Evolutionary conservation across 1,140 invertebrate species (phyloP), one percentile per base, ranked within the genome.

Genomic region (Drosophila burlai): DNA sequence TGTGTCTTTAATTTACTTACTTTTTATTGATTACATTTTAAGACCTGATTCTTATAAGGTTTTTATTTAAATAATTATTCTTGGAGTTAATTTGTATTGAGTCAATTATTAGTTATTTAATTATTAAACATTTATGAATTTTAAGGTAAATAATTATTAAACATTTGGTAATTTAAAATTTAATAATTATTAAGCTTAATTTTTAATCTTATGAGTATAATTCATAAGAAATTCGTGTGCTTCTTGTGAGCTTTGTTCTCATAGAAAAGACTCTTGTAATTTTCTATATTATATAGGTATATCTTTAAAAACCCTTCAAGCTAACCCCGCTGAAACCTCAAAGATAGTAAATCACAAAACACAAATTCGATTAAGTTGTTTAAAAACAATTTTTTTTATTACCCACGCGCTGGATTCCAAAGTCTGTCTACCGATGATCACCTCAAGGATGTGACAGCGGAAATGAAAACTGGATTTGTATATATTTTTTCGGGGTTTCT

Each of bases 381-480:
- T 89, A 89, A 90, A 89, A 90, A 89, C 85, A 90, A 89, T 89
- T 89, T 87, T 90, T 79, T 89, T 89, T 89, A 89, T 90, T 90
- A 76, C 85, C 81, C 62, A 78, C 54, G 64, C 61, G 62, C 72
- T 31, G 29, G 29, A 31, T 31, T 8, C 26, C 29, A 26, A 26
- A 26, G 26, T 26, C 64, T 64, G 50, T 72, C n/a, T 74, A 64
- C 59, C 71, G 40, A 40, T 63, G 45, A 61, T 60, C 67, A 52
- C 54, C 83, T 73, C 58, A 71, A 81, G 66, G 61, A 71, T 71
- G 65, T 68, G 24, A 45, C 38, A 66, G 61, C 84, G 84, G 77
- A 89, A 87, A 87, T 79, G 78, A 54, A 67, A 50, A 63, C 64
- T 73, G 21, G 58, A 57, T 52, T 45, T 54, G 18, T n/a, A 16